Conservation (phyloP, 2,888 invertebrate genomes). For the Protophormia terraenovae region DNA sequence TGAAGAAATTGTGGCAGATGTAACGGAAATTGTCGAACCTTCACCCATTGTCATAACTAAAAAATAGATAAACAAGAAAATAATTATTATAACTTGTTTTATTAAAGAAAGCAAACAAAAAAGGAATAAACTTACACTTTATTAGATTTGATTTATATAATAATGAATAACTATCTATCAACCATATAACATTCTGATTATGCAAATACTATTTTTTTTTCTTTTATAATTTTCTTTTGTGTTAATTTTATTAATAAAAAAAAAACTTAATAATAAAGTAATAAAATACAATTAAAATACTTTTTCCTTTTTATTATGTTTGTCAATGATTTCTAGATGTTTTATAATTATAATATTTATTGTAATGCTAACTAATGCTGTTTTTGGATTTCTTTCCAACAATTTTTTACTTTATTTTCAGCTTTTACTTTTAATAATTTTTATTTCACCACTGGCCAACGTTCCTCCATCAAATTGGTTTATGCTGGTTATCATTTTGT, state of each 20-base stretch:
- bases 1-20: constrained; percentile 80
- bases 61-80: constrained; percentile 38
- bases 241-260: constrained; percentile 46
- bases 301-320: too few species aligned
- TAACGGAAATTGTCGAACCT: constrained; percentile 76
- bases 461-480: constrained; percentile 78
- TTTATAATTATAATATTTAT: background rate
- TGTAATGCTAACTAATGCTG: constrained; percentile 37
- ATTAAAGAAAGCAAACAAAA: background rate
- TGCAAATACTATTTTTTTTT: constrained; percentile 21
- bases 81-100: background rate
- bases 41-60: constrained; percentile 40
- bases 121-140: background rate
- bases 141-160: background rate
- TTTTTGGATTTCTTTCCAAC: constrained; percentile 27
- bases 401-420: constrained; percentile 40
- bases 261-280: constrained; percentile 14
- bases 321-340: too few species aligned
- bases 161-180: background rate
- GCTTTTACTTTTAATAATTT: constrained; percentile 68
- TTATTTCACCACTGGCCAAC: constrained; percentile 78
- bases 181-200: constrained; percentile 41
- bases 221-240: background rate
- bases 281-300: background rate
- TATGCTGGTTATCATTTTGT: constrained; percentile 77